Base-by-base conservation (phyloP, 2,888 invertebrate species). In the Chelonus formosanus region DNA sequence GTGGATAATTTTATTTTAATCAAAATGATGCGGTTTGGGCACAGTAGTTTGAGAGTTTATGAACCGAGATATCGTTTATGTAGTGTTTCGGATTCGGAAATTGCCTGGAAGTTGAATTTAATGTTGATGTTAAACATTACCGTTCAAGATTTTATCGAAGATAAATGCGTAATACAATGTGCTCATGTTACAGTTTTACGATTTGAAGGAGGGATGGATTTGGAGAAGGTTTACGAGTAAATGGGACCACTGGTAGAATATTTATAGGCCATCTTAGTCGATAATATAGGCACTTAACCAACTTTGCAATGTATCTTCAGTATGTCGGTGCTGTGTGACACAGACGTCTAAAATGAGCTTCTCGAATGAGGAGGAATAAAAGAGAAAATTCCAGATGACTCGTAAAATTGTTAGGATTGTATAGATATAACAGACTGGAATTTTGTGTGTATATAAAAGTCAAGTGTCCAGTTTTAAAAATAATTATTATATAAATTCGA, bases 201-300 rank as follows among this genome's bases (percentile, higher is more conserved):
- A 43, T 52, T 43, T 47, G 57, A 63, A 32, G n/a, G 64, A 50
- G 43, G 58, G 43, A 54, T 48, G 32, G 54, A 31, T 20, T 36
- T 32, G 32, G 32, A 57, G 2, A 20, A 20, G 20, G 73, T 79
- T 79, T 78, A 79, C 78, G 78, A 78, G 74, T 73, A 57, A 32
- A 77, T 76, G 74, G 74, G 71, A 70, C 71, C 72, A 74, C 76
- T 71, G 73, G 71, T 74, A 69, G 66, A 74, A 78, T 78, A 78
- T 79, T 80, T 80, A 79, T 78, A 74, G 74, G 68, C 73, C 72
- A 76, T 78, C 73, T 75, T 77, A 73, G 71, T 67, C 67, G 73
- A 73, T 74, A 72, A 72, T 75, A 74, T 68, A 70, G 71, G 71
- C 72, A 75, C 75, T 76, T 74, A 74, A 70, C 71, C 70, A 68